Conservation (phyloP, 2,113 vertebrate species). For the Enhydra lutris region DNA sequence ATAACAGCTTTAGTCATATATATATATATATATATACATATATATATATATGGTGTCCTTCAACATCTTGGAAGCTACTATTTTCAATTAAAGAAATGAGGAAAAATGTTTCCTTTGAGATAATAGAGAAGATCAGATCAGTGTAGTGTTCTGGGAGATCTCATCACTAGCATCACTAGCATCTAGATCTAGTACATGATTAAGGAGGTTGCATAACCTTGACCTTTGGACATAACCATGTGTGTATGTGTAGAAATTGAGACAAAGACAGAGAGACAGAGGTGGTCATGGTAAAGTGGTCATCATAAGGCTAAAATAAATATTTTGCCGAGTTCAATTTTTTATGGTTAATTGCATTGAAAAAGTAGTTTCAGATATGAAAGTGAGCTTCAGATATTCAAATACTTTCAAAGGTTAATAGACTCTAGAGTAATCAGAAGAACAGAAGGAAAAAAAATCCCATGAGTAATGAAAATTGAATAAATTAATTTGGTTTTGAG, state of each 20-base stretch:
- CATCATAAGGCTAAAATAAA: neutral
- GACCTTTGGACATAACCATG: neutral
- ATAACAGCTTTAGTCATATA: neutral
- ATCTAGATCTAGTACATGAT: neutral
- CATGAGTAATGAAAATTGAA: neutral
- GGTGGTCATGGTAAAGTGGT: neutral
- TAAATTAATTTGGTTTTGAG: neutral
- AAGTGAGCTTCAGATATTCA: neutral
- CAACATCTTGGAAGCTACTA: neutral
- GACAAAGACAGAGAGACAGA: neutral
- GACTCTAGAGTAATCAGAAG: neutral
- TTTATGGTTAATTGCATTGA: neutral
- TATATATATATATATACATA: too few relatives aligned
- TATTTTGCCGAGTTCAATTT: neutral
- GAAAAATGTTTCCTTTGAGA: neutral
- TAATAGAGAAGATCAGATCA: neutral
- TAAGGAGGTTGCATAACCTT: neutral
- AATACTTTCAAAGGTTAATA: neutral
- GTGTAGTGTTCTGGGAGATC: neutral
- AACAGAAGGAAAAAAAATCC: neutral
- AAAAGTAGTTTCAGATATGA: neutral
- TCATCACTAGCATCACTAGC: neutral
- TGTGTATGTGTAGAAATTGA: neutral
- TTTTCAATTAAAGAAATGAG: neutral
- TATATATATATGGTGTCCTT: neutral